A percentile compares a stretch with the other conserved stretches of the same genome.
phyloP scores from a whole-genome alignment of 2,888 invertebrate species.

The Catonia carolina region DNA sequence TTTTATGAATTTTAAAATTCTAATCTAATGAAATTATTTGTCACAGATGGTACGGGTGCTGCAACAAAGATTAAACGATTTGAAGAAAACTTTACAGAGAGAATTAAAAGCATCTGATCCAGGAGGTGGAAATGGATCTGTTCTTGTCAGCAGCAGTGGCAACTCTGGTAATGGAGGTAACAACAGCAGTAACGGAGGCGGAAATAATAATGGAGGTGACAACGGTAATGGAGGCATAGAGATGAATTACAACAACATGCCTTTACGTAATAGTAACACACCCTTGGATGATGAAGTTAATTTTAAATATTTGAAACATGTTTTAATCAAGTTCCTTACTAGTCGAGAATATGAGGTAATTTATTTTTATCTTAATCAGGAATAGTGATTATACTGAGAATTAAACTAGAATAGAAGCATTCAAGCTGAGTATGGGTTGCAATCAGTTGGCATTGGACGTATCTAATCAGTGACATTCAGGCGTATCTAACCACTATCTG shows the following conservation, averaged over 20 bases:
- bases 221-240: neutral
- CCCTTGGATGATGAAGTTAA: slow-evolving; percentile 54
- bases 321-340: slow-evolving; percentile 86
- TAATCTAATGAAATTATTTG: no score
- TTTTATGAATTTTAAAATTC: no score
- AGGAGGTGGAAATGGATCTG: slow-evolving; percentile 22
- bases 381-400: no score
- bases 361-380: no score
- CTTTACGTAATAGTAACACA: neutral
- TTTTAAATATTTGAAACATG: slow-evolving; percentile 85
- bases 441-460: no score
- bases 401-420: no score
- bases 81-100: slow-evolving; percentile 85
- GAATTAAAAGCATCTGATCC: slow-evolving; percentile 60
- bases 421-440: no score
- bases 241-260: neutral
- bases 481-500: no score
- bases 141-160: neutral
- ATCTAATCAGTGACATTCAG: no score
- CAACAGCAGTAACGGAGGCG: neutral
- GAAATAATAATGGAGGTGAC: neutral
- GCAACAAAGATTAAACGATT: slow-evolving; percentile 78
- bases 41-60: slow-evolving; percentile 77
- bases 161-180: neutral
- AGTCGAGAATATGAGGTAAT: slow-evolving; percentile 65